Evolutionary conservation across 2,113 vertebrate species (phyloP).

Genomic region (Chunga burmeisteri): DNA sequence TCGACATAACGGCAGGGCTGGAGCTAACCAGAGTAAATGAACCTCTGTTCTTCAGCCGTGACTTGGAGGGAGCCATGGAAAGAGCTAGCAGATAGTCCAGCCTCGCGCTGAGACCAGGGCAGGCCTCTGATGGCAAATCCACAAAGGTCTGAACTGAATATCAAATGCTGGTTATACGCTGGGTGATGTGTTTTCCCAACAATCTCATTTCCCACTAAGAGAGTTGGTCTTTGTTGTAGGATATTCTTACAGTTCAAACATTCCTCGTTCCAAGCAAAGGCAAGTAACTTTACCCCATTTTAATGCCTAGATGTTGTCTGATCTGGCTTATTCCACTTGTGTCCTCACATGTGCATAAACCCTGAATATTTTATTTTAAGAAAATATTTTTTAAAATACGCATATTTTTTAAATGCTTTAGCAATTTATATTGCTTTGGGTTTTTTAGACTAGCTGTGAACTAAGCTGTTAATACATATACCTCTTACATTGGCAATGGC

Average conservation of each 20-base stretch:
- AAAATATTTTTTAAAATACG: not conserved
- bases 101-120: not conserved
- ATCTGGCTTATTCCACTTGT: not conserved
- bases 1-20: not conserved
- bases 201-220: not conserved
- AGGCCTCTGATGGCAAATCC: not conserved
- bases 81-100: not conserved
- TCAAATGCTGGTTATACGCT: not conserved
- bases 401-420: not conserved
- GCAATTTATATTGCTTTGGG: not conserved
- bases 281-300: not conserved
- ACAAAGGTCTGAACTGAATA: not conserved
- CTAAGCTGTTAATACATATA: not conserved
- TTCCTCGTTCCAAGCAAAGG: not conserved
- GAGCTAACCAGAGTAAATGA: not conserved
- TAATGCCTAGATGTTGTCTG: not conserved
- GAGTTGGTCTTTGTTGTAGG: not conserved
- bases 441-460: not conserved
- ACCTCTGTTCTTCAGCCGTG: not conserved
- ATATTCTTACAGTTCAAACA: not conserved
- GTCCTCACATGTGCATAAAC: not conserved
- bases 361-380: not conserved
- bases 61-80: conserved; percentile 4
- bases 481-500: not conserved
- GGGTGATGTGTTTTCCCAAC: not conserved